These are phyloP conservation scores for Crocidura indochinensis DNA, from an alignment of 2,797 vertebrate genomes.

Conservation along the genomic window DNA sequence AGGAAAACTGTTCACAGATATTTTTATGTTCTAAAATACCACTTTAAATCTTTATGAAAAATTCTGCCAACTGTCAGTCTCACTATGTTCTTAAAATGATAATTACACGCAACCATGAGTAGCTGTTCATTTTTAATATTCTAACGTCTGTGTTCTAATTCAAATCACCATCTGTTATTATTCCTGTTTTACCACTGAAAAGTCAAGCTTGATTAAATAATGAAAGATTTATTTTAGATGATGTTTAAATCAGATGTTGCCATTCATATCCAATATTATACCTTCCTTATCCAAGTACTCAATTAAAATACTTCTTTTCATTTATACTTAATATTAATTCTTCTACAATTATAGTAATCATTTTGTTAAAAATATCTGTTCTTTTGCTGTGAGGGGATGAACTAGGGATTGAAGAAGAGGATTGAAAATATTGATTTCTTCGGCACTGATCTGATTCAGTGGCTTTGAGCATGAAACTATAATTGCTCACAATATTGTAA, in stretches of 20 bases:
- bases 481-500: too few relatives aligned
- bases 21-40: not conserved
- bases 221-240: not conserved
- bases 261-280: not conserved
- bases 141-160: conserved; percentile 52
- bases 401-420: too few relatives aligned
- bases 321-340: not conserved
- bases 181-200: conserved; percentile 7
- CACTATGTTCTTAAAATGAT: conserved; percentile 67
- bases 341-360: not conserved
- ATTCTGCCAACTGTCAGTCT: conserved; percentile 49
- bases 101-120: conserved; percentile 46
- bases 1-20: not conserved
- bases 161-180: conserved; percentile 27
- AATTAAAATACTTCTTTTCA: not conserved
- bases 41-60: not conserved
- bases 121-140: conserved; percentile 40
- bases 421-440: too few relatives aligned
- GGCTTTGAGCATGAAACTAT: too few relatives aligned
- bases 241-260: not conserved
- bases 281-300: not conserved
- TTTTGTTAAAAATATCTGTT: conserved; percentile 18
- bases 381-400: not conserved
- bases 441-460: too few relatives aligned
- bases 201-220: not conserved